Evolutionary conservation across 2,113 vertebrate genomes (phyloP), one percentile per base, ranked within the genome.

Genomic region (Mixornis gularis): DNA sequence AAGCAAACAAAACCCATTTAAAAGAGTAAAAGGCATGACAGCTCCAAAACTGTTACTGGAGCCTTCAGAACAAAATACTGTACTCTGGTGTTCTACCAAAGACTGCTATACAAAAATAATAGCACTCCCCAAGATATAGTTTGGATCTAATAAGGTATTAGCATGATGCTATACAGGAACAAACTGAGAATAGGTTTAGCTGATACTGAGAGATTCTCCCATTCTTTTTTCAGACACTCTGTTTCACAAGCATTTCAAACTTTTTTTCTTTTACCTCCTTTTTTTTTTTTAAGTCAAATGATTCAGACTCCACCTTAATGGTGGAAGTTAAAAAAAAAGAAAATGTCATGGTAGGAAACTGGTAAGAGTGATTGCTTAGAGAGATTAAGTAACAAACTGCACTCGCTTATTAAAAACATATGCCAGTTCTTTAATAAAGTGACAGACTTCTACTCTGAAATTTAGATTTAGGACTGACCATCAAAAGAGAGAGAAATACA

Each of bases 391-490:
- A 95, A 91, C 63, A 86, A 83, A 91, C 30, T 90, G 86, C 38
- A 76, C 90, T 93, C 96, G 68, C 52, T 72, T 68, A 89, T 60
- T 36, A 85, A 94, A 95, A 96, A 84, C 27, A 55, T 96, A 76
- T 20, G 46, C 52, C 74, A 92, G 73, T 90, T 96, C 44, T 95
- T 93, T 62, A 92, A 93, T 96, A 91, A 93, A 95, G 85, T 69
- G 80, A 87, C 85, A 96, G 63, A 84, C 51, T 78, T 85, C 78
- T 90, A 71, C 43, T 90, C 49, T 64, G 68, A 71, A 85, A 66
- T 81, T 43, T 79, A 93, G 92, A 58, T 95, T 97, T 78, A 94
- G 78, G 92, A 96, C 66, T 89, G 87, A 96, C 93, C 90, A 90
- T 55, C 85, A 90, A 76, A 90, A 94, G 84, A 84, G 52, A 84